phyloP scores from a whole-genome alignment of 2,113 vertebrate species.

The Alaudala cheleensis region DNA sequence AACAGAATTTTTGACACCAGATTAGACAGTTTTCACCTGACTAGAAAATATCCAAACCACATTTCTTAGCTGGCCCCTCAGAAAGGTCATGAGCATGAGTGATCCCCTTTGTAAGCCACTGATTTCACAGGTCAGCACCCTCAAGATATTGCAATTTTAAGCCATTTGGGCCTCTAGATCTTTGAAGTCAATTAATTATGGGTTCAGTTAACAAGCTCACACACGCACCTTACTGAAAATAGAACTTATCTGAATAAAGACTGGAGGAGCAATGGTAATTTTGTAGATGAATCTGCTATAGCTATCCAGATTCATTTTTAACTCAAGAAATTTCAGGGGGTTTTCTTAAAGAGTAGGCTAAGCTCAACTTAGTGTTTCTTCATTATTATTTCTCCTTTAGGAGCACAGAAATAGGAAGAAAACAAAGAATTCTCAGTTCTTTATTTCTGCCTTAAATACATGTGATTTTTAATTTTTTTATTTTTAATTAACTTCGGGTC shows the following conservation, averaged over 20 bases:
- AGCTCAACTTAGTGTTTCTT: not conserved
- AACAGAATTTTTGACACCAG: not conserved
- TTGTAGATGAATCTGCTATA: not conserved
- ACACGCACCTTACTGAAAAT: not conserved
- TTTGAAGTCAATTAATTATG: conserved; percentile 3
- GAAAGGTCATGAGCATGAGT: not conserved
- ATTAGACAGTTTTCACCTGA: not conserved
- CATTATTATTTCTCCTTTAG: conserved; percentile 19
- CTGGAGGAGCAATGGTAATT: not conserved
- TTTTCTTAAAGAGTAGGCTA: not conserved
- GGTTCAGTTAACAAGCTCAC: conserved; percentile 13
- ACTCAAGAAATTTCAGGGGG: not conserved
- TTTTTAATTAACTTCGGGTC: not conserved
- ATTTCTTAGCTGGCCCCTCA: not conserved
- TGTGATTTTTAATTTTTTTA: not conserved
- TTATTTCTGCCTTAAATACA: not conserved
- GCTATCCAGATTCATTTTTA: conserved; percentile 10
- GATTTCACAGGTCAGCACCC: not conserved
- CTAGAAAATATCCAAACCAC: not conserved
- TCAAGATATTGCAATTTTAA: not conserved
- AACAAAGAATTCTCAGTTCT: not conserved
- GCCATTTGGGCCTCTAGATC: not conserved
- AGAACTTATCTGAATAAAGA: not conserved
- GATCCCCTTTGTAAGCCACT: not conserved
- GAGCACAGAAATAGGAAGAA: not conserved